Percentiles rank a stretch among this genome's conserved stretches.
phyloP scores from a whole-genome alignment of 2,113 vertebrate species.

The Lophochroa leadbeateri region DNA sequence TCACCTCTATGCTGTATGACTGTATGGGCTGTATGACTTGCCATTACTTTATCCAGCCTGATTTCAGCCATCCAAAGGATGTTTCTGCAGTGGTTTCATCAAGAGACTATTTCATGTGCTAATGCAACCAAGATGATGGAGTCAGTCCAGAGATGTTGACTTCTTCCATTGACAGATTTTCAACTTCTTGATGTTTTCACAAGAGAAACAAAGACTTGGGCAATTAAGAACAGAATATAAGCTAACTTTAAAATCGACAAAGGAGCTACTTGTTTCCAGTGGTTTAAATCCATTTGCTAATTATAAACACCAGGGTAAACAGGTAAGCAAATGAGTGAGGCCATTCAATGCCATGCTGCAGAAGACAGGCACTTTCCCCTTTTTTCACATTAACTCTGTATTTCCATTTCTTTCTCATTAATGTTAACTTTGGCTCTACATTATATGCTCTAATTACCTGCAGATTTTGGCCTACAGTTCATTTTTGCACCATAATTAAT shows the following conservation, averaged over 20 bases:
- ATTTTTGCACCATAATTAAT: conserved; percentile 60
- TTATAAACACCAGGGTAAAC: background rate
- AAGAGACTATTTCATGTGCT: background rate
- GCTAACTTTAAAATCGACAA: background rate
- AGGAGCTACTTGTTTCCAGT: background rate
- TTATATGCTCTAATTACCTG: conserved; percentile 62
- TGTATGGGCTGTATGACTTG: background rate
- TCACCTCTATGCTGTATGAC: background rate
- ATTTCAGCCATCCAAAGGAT: background rate
- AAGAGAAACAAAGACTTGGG: background rate
- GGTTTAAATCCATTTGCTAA: background rate
- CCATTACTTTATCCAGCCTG: background rate
- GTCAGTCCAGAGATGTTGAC: background rate
- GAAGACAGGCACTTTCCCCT: background rate
- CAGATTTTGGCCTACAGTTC: conserved; percentile 50
- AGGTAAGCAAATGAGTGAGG: background rate
- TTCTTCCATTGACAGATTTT: background rate
- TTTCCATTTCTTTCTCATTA: background rate
- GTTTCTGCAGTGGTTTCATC: background rate
- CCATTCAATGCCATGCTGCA: background rate
- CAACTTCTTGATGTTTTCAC: background rate
- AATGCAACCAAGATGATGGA: background rate
- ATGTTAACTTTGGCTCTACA: background rate
- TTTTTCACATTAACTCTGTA: background rate
- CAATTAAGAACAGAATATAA: background rate